Base-by-base conservation (phyloP, 2,888 invertebrate species). In the Polyploca ridens region DNA sequence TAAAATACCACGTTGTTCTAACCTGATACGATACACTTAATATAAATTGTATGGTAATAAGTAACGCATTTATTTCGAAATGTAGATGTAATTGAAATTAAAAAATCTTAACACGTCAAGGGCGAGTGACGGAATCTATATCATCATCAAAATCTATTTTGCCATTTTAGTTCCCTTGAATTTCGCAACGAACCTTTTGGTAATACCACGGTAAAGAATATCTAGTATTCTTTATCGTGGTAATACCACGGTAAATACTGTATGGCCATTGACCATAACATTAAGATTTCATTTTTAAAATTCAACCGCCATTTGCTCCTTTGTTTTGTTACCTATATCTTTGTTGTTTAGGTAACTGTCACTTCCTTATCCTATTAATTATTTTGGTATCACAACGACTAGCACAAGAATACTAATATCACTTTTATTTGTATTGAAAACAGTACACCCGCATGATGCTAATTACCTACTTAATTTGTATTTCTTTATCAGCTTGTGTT, bases 401-500 rank as follows among this genome's bases (percentile, higher is more conserved):
- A 7, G 35, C 7, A 27, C 7, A 35, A 4, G 35, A 3, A 35
- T 35, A 3, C 35, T 35, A 35, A 27, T 4, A 60, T 16, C 7
- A 8, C 3, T 38, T 16, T 38, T 16, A 4, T 27, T 38, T 11
- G n/a, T 27, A 27, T 27, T 27, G 27, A 19, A 62, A 41, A 11
- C 46, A n/a, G 67, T 68, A 58, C 67, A 65, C 66, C 69, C 68
- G 67, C 66, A 69, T 73, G 61, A 27, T 16, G 65, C 63, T 68
- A 72, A 79, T 81, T 84, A 88, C 88, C 84, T 88, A 93, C 93
- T 85, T 83, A 84, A 74, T 81, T 87, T 92, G 73, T 86, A 85
- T 79, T 88, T 92, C 81, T 87, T 92, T 81, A 89, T 91, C 83
- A 92, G 75, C 75, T 90, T 93, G 83, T 88, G 85, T 84, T 91